These are phyloP conservation scores for Nezara viridula DNA, from an alignment of 2,888 invertebrate genomes.

Conservation along the genomic window DNA sequence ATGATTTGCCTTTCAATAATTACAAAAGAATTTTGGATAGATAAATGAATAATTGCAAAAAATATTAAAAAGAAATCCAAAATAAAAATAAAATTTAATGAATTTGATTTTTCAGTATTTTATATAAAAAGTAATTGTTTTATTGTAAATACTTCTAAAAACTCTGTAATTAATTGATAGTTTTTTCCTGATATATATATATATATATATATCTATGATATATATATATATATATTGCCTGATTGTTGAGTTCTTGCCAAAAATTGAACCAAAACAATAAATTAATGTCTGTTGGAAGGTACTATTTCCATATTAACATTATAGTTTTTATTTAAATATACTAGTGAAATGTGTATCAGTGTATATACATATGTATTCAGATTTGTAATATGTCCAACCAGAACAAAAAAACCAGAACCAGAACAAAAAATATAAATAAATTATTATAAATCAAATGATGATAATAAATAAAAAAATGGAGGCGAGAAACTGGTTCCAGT, in stretches of 20 bases:
- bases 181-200: background rate
- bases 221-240: background rate
- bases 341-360: too few species aligned
- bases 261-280: background rate
- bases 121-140: background rate
- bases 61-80: background rate
- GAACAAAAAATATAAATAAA: too few species aligned
- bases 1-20: background rate
- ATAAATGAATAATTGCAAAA: background rate
- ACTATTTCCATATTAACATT: too few species aligned
- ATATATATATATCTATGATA: too few species aligned
- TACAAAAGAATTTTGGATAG: background rate
- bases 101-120: background rate
- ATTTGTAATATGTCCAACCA: background rate
- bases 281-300: too few species aligned
- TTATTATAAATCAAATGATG: too few species aligned
- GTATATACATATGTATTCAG: background rate
- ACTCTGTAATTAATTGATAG: background rate
- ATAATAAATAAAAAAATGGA: too few species aligned
- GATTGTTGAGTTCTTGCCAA: background rate
- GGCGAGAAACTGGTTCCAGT: too few species aligned
- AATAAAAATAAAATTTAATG: background rate
- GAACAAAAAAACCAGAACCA: too few species aligned
- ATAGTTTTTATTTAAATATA: too few species aligned
- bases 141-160: background rate